Evolutionary conservation across 2,113 vertebrate species (phyloP), one percentile per base, ranked within the genome.

Genomic region (Xerus inauris): DNA sequence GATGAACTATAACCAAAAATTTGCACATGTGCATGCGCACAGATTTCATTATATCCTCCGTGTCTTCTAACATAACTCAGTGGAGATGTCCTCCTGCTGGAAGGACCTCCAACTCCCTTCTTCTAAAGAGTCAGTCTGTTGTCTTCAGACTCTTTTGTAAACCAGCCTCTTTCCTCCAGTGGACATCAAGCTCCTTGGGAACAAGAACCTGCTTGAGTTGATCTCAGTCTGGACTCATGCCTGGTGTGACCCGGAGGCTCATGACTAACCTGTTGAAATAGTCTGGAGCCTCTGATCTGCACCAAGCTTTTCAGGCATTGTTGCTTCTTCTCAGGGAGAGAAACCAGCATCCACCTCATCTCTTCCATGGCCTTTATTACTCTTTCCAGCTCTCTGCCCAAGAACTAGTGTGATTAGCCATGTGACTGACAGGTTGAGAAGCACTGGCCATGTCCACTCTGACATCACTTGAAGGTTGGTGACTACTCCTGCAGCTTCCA

Each of bases 371-470:
- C n/a, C 14, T 42, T 26, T 22, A 1, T 30, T 47, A 9, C 19
- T 40, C 51, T 30, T 4, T 8, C 20, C 45, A 24, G 10, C n/a
- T 73, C 28, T 76, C 59, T 51, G 42, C 26, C 30, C 11, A 40
- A 49, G n/a, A 72, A 71, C 42, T 42, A 7, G 22, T 24, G 62
- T 45, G 64, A 64, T 51, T 1, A 12, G 45, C 35, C 26, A 24
- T 35, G 1, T 47, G 59, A 40, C n/a, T 9, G 42, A 16, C 4
- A 32, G 62, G 45, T 54, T 6, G 32, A 45, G 51, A 45, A 7
- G 3, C 9, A 11, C 49, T 32, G 9, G 69, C 3, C 32, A 0
- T 3, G 28, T 12, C 2, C 69, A 28, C 24, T 4, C 17, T 0
- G 8, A 11, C 2, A 20, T 28, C 30, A 8, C 26, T 1, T 13